Evolutionary conservation across 2,888 invertebrate species (phyloP).

Genomic region (Tuta absoluta): DNA sequence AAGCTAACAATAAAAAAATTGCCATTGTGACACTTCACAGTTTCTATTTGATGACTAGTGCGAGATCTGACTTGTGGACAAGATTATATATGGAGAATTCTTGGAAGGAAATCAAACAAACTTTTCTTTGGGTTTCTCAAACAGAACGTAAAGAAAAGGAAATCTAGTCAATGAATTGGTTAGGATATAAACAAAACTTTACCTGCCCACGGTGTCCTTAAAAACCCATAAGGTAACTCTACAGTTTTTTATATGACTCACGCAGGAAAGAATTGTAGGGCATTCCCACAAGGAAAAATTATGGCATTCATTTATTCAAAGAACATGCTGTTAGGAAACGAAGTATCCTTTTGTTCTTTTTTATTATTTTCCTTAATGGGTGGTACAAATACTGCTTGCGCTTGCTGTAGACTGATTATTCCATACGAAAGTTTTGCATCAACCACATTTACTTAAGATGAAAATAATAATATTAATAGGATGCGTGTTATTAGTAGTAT

Average conservation of each 20-base stretch:
- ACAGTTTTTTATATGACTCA: neutral
- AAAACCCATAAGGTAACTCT: constrained; percentile 4
- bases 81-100: neutral
- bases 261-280: no score
- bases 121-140: constrained; percentile 2
- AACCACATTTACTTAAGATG: no score
- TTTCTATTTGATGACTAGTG: neutral
- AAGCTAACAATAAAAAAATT: neutral
- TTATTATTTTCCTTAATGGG: no score
- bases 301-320: no score
- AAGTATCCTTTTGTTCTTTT: no score
- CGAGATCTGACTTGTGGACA: neutral
- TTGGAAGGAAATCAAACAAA: neutral
- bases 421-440: no score
- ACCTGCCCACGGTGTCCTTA: neutral
- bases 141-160: neutral
- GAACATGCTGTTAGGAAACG: no score
- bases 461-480: no score
- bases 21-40: neutral
- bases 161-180: neutral
- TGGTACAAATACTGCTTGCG: no score
- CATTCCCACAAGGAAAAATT: no score
- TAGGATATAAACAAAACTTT: neutral
- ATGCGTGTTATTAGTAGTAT: no score
- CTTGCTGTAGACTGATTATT: no score